Base-by-base conservation (phyloP, 2,888 invertebrate species). In the Andrena camellia region DNA sequence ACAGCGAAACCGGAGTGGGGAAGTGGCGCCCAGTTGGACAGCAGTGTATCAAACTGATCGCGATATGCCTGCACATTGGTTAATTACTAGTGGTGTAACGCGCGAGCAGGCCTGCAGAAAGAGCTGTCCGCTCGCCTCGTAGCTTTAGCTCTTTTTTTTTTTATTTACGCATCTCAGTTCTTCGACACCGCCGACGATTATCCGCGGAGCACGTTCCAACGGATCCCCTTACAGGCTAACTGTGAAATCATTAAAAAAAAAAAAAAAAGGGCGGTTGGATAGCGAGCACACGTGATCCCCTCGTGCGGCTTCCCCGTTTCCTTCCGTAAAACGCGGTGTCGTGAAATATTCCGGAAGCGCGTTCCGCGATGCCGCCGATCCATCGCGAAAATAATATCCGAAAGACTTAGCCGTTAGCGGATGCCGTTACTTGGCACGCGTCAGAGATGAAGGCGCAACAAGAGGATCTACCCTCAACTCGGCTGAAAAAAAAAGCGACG, bases 31-130 rank as follows among this genome's bases (percentile, higher is more conserved):
- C 81, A 59, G 75, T 82, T 78, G 74, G 71, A 84, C 73, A 82
- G 78, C 73, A 81, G 78, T 64, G 64, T 83, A 85, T 81, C 78
- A 81, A 68, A 63, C 67, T 63, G 73, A 86, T 83, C 80, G 35
- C 62, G 84, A 83, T 80, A 73, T 23, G 54, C 66, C 8, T 35
- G 57, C 3, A 8, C 23, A 57, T 57, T 70, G 59, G 64, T 66
- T 81, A 81, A 75, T 76, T 75, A 64, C 71, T 75, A 62, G 42
- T 71, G 26, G 33, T 54, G 57, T 42, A 68, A 80, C 59, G 63
- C n/a, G 42, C 33, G 33, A 74, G 20, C 42, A 42, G 6, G 4
- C 23, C 23, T 5, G 17, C 54, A 17, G 31, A 13, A 52, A 68
- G 26, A 48, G 62, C 20, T 31, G 26, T 50, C 20, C n/a, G 54